Conservation (phyloP, 2,113 vertebrate genomes). For the Aspidoscelis tigris region DNA sequence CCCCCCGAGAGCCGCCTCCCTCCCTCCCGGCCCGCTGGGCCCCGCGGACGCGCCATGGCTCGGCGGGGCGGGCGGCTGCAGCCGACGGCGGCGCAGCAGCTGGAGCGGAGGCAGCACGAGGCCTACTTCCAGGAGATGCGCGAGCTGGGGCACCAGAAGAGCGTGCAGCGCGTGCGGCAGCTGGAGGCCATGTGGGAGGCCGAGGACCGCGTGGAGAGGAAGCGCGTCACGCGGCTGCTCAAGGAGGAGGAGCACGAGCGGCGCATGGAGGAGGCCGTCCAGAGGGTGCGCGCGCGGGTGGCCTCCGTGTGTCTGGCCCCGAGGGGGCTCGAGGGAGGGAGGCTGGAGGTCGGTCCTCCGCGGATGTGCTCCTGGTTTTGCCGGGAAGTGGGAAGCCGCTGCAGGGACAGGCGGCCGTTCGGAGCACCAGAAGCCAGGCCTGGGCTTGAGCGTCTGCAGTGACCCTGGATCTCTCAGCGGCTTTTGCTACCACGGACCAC, state of each 20-base stretch:
- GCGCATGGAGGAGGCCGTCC: slow-evolving; percentile 76
- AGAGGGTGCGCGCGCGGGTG: slow-evolving; percentile 66
- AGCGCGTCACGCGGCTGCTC: slow-evolving; percentile 69
- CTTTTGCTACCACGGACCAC: too few relatives aligned
- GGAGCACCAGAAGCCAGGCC: too few relatives aligned
- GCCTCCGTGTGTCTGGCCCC: too few relatives aligned
- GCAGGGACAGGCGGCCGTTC: too few relatives aligned
- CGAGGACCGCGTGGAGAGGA: slow-evolving; percentile 74
- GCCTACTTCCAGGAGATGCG: slow-evolving; percentile 58
- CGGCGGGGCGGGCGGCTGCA: not conserved
- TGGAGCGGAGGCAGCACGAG: slow-evolving; percentile 47
- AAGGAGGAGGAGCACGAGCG: slow-evolving; percentile 78
- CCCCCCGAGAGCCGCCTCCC: too few relatives aligned
- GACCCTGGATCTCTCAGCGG: too few relatives aligned
- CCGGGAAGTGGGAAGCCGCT: too few relatives aligned
- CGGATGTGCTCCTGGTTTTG: too few relatives aligned
- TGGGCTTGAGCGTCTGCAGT: too few relatives aligned
- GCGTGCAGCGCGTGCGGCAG: slow-evolving; percentile 59
- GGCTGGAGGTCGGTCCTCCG: too few relatives aligned
- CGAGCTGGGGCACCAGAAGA: slow-evolving; percentile 57
- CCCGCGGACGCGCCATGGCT: slow-evolving; percentile 33
- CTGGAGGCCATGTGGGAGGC: slow-evolving; percentile 62
- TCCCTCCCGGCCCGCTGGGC: too few relatives aligned
- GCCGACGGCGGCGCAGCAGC: slow-evolving; percentile 29
- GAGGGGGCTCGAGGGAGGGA: too few relatives aligned